phyloP scores from a whole-genome alignment of 2,888 invertebrate species.

The Griposia aprilina region DNA sequence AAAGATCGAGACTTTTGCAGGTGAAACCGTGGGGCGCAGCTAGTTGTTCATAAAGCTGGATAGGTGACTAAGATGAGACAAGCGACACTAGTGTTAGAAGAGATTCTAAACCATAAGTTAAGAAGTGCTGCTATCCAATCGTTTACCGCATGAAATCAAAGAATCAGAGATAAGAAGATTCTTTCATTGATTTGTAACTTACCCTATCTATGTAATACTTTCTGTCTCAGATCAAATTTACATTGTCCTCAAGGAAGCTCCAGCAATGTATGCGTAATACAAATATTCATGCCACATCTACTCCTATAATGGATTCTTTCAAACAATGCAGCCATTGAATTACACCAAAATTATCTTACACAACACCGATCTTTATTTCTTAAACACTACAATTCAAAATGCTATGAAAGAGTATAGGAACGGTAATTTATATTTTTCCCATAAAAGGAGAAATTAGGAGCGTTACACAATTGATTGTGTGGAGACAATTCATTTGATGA shows the following conservation, averaged over 20 bases:
- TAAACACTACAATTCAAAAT: conserved; percentile 47
- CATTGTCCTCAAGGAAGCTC: conserved; percentile 5
- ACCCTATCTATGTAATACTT: too few species aligned
- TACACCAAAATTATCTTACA: conserved; percentile 36
- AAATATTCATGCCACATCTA: not conserved
- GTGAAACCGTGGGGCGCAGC: too few species aligned
- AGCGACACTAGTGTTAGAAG: too few species aligned
- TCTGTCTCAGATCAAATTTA: too few species aligned
- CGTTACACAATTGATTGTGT: conserved; percentile 57
- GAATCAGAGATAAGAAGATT: too few species aligned
- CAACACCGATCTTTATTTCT: conserved; percentile 50
- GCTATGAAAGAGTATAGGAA: not conserved
- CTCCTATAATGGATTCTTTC: conserved; percentile 4
- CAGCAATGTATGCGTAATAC: conserved; percentile 32
- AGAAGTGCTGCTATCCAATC: too few species aligned
- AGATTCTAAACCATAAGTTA: too few species aligned
- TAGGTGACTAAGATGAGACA: too few species aligned
- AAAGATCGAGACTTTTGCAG: too few species aligned
- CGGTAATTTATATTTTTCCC: conserved; percentile 54
- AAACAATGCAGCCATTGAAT: conserved; percentile 51
- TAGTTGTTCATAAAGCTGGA: too few species aligned
- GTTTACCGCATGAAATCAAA: too few species aligned
- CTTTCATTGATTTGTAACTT: too few species aligned
- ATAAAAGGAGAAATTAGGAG: conserved; percentile 55
- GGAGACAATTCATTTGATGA: conserved; percentile 56